Evolutionary conservation across 2,797 vertebrate genomes (phyloP).

Genomic region (Sparidentex hasta): DNA sequence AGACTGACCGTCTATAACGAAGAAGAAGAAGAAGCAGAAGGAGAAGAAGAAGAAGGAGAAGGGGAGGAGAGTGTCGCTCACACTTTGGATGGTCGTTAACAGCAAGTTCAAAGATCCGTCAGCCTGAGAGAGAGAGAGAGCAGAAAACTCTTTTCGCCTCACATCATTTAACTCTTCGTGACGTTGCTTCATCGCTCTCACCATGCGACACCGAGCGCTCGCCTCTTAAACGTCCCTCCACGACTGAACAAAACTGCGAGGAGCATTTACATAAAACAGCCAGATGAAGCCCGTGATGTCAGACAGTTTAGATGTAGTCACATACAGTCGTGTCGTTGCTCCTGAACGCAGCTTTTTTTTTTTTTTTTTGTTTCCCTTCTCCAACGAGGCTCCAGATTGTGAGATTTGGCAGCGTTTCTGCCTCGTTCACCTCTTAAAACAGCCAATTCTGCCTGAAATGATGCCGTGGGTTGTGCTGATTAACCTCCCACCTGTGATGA

Average conservation of each 20-base stretch:
- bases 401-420: constrained; percentile 1
- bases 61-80: background rate
- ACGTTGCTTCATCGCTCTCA: background rate
- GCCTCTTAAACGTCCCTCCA: background rate
- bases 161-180: background rate
- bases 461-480: constrained; percentile 22
- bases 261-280: background rate
- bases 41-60: too few species aligned
- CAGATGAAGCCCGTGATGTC: background rate
- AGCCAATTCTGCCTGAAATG: constrained; percentile 30
- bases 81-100: background rate
- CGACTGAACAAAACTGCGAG: background rate
- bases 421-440: constrained; percentile 31
- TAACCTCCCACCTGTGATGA: constrained; percentile 21
- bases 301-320: background rate
- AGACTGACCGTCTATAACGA: too few species aligned
- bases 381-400: background rate
- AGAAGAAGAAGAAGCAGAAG: too few species aligned
- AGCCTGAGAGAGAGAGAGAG: background rate
- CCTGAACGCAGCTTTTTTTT: background rate
- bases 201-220: background rate
- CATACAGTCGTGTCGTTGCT: background rate
- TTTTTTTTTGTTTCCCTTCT: background rate
- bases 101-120: background rate
- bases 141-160: background rate